Percentiles rank a stretch among this genome's conserved stretches.
Evolutionary conservation across 2,888 invertebrate genomes (phyloP).

Genomic region (Lasioglossum oenotherae): DNA sequence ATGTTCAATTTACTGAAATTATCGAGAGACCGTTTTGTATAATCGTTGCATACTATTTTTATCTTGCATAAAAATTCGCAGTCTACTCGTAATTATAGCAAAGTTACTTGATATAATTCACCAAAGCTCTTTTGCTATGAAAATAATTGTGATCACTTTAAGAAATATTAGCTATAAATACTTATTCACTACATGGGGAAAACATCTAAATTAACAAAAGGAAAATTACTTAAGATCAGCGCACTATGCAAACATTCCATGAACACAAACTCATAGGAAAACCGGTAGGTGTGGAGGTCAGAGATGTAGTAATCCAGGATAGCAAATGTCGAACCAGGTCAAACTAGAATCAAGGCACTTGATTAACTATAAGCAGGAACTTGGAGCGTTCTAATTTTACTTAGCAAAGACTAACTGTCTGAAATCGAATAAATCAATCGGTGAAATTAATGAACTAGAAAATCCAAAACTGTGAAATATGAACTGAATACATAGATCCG

Average conservation of each 20-base stretch:
- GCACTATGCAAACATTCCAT: not conserved
- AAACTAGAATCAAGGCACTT: not conserved
- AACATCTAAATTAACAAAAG: not conserved
- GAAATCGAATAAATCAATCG: not conserved
- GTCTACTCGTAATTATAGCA: not conserved
- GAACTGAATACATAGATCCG: not conserved
- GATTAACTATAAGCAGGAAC: not conserved
- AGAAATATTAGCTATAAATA: not conserved
- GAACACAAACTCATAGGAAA: not conserved
- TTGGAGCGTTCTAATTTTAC: not conserved
- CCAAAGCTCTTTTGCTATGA: not conserved
- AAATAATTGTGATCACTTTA: not conserved
- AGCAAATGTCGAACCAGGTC: conserved; percentile 6
- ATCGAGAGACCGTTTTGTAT: not conserved
- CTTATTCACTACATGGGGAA: not conserved
- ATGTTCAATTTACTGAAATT: not conserved
- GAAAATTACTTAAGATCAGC: not conserved
- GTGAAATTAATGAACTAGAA: not conserved
- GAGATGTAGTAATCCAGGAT: conserved; percentile 7
- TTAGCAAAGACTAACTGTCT: not conserved
- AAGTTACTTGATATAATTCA: not conserved
- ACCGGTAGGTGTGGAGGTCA: not conserved
- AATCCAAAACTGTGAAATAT: not conserved
- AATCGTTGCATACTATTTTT: not conserved
- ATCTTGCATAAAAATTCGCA: not conserved